Conservation (phyloP, 2,797 vertebrate genomes). For the Iguana delicatissima region DNA sequence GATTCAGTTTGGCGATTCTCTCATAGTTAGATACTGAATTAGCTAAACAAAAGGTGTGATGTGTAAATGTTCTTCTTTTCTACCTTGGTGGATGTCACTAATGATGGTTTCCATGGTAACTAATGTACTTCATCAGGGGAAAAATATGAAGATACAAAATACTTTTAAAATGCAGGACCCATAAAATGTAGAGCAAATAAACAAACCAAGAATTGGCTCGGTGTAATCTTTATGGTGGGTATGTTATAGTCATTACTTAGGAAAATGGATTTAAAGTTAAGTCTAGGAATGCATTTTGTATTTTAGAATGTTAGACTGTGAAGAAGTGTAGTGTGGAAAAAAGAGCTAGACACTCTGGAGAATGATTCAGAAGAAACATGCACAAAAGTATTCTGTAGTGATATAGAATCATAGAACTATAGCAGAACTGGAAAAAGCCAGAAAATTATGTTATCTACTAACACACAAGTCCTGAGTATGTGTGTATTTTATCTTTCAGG, state of each 20-base stretch:
- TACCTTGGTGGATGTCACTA: slow-evolving; percentile 53
- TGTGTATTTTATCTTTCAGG: neutral
- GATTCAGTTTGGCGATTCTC: slow-evolving; percentile 52
- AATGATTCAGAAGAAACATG: neutral
- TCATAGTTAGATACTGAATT: slow-evolving; percentile 60
- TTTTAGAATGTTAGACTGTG: neutral
- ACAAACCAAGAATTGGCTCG: slow-evolving; percentile 38
- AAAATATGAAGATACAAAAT: slow-evolving; percentile 58
- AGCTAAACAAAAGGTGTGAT: slow-evolving; percentile 59
- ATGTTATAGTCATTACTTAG: neutral
- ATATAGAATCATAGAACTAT: neutral
- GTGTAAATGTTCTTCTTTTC: slow-evolving; percentile 56
- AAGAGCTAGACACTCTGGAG: neutral
- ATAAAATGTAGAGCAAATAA: slow-evolving; percentile 23
- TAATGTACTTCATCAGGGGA: slow-evolving; percentile 51
- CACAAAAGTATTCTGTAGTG: neutral
- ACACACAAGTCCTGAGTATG: neutral
- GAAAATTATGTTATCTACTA: neutral
- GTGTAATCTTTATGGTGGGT: accelerated
- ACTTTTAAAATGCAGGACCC: slow-evolving; percentile 66
- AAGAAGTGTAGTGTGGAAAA: neutral
- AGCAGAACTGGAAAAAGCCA: neutral
- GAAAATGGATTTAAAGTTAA: slow-evolving; percentile 13
- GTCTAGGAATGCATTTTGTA: neutral
- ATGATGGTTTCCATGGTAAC: slow-evolving; percentile 73